Percentiles rank a stretch among this genome's conserved stretches.
These are phyloP conservation scores for Chironomus riparius DNA, from an alignment of 2,888 invertebrate species.

Conservation along the genomic window DNA sequence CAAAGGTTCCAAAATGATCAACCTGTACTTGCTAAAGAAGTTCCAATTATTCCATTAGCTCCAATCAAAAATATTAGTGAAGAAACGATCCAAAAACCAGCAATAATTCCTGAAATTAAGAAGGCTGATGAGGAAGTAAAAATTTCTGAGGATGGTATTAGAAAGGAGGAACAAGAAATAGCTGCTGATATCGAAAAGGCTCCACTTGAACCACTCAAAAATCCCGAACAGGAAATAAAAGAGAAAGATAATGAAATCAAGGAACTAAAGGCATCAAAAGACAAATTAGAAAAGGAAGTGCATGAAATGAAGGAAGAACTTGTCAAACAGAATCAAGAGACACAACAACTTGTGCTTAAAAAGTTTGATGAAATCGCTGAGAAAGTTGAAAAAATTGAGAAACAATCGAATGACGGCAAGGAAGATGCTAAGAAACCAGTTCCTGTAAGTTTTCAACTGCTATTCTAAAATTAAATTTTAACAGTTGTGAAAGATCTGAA, in stretches of 20 bases:
- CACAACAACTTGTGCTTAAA: slow-evolving; percentile 36
- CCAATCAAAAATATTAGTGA: slow-evolving; percentile 32
- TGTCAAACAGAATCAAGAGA: slow-evolving; percentile 39
- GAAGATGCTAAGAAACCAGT: no score
- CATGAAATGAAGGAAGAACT: slow-evolving; percentile 44
- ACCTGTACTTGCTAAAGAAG: background rate
- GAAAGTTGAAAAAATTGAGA: slow-evolving; percentile 32
- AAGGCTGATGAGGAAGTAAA: background rate
- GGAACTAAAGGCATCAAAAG: slow-evolving; percentile 37
- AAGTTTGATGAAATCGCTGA: slow-evolving; percentile 37
- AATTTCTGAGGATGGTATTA: slow-evolving; percentile 29
- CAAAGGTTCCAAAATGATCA: background rate
- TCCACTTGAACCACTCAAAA: background rate
- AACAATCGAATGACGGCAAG: slow-evolving; percentile 30
- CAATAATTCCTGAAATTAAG: background rate
- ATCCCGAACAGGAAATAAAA: slow-evolving; percentile 35
- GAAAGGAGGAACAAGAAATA: slow-evolving; percentile 36
- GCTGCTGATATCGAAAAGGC: slow-evolving; percentile 35
- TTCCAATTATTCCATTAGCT: background rate
- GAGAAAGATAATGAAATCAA: slow-evolving; percentile 36
- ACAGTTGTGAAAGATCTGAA: no score
- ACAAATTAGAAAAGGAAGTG: slow-evolving; percentile 37
- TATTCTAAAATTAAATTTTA: no score
- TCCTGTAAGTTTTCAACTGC: no score
- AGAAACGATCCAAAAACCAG: background rate